Conservation (phyloP, 2,888 invertebrate genomes). For the Ichneumon xanthorius region DNA sequence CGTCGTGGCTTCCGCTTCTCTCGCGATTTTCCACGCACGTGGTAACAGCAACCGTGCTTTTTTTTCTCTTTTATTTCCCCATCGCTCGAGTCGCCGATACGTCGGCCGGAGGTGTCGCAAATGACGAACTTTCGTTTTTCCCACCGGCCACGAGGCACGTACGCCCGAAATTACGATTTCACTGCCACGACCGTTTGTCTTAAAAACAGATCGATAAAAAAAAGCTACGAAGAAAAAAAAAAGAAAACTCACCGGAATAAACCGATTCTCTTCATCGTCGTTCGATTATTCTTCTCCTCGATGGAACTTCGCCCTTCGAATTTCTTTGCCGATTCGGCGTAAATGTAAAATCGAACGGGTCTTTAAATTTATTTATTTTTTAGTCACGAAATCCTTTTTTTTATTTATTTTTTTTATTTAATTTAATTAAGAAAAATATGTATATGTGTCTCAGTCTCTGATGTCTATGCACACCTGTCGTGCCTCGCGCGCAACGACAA, state of each 20-base stretch:
- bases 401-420: background rate
- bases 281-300: conserved; percentile 51
- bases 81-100: background rate
- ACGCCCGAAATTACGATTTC: background rate
- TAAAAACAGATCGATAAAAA: background rate
- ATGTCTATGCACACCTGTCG: conserved; percentile 72
- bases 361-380: conserved; percentile 6
- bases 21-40: conserved; percentile 58
- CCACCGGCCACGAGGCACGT: conserved; percentile 20
- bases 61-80: background rate
- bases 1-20: conserved; percentile 52
- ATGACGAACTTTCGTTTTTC: conserved; percentile 30
- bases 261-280: conserved; percentile 77
- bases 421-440: background rate
- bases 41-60: conserved; percentile 23
- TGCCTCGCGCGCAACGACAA: conserved; percentile 72
- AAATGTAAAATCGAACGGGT: background rate
- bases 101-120: background rate
- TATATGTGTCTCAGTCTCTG: background rate
- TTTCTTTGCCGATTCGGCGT: conserved; percentile 7
- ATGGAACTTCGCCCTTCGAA: conserved; percentile 24
- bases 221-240: background rate
- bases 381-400: conserved; percentile 38
- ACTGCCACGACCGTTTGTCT: background rate
- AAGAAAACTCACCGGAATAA: conserved; percentile 75